Evolutionary conservation across 1,140 invertebrate species (phyloP).

Genomic region (Pseudomyrmex pallidus): DNA sequence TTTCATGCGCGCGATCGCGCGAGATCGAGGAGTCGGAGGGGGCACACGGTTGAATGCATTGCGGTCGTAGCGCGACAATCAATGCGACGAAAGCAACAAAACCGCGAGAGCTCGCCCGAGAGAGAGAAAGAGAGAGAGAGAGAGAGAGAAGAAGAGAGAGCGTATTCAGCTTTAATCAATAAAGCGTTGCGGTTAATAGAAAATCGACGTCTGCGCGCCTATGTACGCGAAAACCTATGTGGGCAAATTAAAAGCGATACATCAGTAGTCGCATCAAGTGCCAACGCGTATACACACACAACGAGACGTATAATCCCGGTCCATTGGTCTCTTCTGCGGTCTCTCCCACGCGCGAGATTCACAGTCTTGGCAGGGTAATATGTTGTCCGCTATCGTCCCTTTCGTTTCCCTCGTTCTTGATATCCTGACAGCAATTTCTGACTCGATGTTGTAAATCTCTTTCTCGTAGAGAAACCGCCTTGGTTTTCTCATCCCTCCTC

Average conservation of each 20-base stretch:
- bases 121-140: too few relatives aligned
- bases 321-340: background rate
- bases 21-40: background rate
- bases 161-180: slow-evolving; percentile 53
- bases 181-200: slow-evolving; percentile 38
- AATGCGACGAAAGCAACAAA: slow-evolving; percentile 24
- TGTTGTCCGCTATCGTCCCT: background rate
- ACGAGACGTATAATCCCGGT: background rate
- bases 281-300: background rate
- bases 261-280: slow-evolving; percentile 8
- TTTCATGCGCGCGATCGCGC: background rate
- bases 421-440: slow-evolving; percentile 37
- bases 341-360: background rate
- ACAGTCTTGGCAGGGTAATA: too few relatives aligned
- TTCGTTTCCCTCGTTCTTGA: slow-evolving; percentile 25
- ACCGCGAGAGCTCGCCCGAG: slow-evolving; percentile 1
- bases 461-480: background rate
- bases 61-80: slow-evolving; percentile 28
- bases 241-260: slow-evolving; percentile 41
- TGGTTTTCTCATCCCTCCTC: background rate
- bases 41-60: slow-evolving; percentile 11
- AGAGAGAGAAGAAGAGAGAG: too few relatives aligned
- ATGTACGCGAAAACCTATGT: background rate
- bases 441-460: slow-evolving; percentile 38
- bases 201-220: slow-evolving; percentile 44